Base-by-base conservation (phyloP, 2,113 vertebrate species). In the Melanocharis versteri region DNA sequence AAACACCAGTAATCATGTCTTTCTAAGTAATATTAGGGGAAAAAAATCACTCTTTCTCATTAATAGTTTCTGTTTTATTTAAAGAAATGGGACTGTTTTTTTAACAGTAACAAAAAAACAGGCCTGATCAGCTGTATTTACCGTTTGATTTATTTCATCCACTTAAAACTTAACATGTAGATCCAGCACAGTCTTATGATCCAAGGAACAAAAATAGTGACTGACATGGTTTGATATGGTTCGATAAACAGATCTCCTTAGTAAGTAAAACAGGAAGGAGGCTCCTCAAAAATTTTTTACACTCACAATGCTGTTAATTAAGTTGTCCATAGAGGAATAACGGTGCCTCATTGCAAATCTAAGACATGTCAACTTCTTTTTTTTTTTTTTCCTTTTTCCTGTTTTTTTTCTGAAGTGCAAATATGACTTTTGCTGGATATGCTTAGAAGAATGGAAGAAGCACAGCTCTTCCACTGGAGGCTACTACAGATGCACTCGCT, bases 381-480 rank as follows among this genome's bases (percentile, higher is more conserved):
- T 75, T 31, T 92, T 45, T 42, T 27, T 45, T 15, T 9, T 1
- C 3, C 2, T 58, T 61, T 10, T 58, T 54, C 15, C 12, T 42
- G 33, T 37, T 95, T 93, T 91, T 91, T 92, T 80, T 64, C 78
- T 97, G 26, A 96, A 99, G 99, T 99, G 99, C 87, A 99, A 99
- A 95, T 99, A 99, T 75, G 99, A 99, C 96, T 99, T 99, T 95
- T 99, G 99, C 98, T 99, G 99, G 99, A 99, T 99, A 97, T 99
- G 99, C 95, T 97, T 99, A 96, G 99, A 99, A 97, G 99, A 99
- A 90, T 99, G 99, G 99, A 99, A 99, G 97, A 99, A 99, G 69
- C 99, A 99, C 97, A 99, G 99, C 97, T 99, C 99, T 62, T 99
- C 99, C 58, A 99, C 99, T 26, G 99, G 99, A 89, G 99, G 99